Evolutionary conservation across 2,113 vertebrate genomes (phyloP), one percentile per base, ranked within the genome.

Genomic region (Benitochromis conjunctus): DNA sequence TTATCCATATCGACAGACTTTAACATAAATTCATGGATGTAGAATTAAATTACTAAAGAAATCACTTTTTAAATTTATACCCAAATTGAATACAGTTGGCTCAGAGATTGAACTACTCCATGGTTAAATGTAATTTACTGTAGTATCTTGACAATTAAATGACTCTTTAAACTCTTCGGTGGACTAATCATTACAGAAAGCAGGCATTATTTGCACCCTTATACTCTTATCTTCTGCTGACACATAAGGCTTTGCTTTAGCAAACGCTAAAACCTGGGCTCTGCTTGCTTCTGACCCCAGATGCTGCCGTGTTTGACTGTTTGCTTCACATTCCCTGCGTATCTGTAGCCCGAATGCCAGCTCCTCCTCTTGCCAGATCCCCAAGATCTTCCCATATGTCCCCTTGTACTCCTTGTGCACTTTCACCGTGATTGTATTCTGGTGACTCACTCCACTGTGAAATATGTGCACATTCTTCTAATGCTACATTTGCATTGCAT

Each of bases 301-400:
- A 90, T 92, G 92, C 90, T 91, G 92, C 91, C 91, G 86, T 92
- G 89, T 88, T 92, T 84, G 88, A 91, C 88, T 92, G 90, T 88
- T 92, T 83, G 88, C 90, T 81, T 86, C 88, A 80, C 89, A 83
- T 86, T 89, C 89, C 82, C 88, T 87, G 86, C 19, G 10, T 88
- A 82, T 89, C 80, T 51, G 83, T 84, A 34, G 89, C 85, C 24
- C 43, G 78, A 85, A 89, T 85, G 92, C 92, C 36, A 69, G 36
- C n/a, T 69, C 88, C 78, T 87, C 85, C 88, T 64, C 54, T 43
- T 21, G 85, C 92, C 90, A 91, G 89, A 69, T 88, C 62, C 86
- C 87, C 34, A 4, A 79, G 74, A 86, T 87, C 84, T 81, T 14
- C 83, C 87, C 88, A 88, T 93, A 89, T 91, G 91, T 91, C 90